Evolutionary conservation across 1,140 invertebrate genomes (phyloP).

Genomic region (Trinorchestia longiramus): DNA sequence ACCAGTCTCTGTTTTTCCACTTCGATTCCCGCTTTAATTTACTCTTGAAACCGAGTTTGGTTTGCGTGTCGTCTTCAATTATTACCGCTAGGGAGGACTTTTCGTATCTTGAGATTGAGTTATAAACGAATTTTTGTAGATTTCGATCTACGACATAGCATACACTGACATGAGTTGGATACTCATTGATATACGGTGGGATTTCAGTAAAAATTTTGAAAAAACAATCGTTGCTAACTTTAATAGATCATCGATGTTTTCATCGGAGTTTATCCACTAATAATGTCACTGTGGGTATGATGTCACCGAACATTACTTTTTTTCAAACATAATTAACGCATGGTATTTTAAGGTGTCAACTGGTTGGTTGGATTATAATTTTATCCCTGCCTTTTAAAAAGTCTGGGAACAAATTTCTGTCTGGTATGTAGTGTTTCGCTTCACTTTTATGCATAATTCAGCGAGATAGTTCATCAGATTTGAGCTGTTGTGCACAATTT

Average conservation of each 20-base stretch:
- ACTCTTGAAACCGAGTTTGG: background rate
- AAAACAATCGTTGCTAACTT: background rate
- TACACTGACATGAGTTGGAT: background rate
- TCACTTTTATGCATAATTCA: background rate
- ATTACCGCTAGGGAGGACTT: background rate
- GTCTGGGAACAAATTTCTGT: background rate
- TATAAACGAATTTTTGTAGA: background rate
- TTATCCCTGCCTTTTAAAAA: background rate
- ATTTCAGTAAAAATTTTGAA: background rate
- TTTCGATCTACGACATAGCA: background rate
- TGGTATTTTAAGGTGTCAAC: background rate
- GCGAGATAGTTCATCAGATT: background rate
- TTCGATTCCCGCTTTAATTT: background rate
- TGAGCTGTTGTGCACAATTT: background rate
- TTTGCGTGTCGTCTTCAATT: background rate
- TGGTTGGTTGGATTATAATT: background rate
- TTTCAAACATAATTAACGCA: background rate
- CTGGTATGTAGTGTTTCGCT: background rate
- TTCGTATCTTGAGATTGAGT: background rate
- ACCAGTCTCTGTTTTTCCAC: background rate
- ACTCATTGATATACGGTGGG: background rate
- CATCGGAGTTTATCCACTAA: background rate
- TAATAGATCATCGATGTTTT: background rate
- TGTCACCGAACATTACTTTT: background rate
- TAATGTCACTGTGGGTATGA: background rate